Percentiles rank a stretch among this genome's conserved stretches.
These are phyloP conservation scores for Cryptoprocta ferox DNA, from an alignment of 2,797 vertebrate species.

Conservation along the genomic window DNA sequence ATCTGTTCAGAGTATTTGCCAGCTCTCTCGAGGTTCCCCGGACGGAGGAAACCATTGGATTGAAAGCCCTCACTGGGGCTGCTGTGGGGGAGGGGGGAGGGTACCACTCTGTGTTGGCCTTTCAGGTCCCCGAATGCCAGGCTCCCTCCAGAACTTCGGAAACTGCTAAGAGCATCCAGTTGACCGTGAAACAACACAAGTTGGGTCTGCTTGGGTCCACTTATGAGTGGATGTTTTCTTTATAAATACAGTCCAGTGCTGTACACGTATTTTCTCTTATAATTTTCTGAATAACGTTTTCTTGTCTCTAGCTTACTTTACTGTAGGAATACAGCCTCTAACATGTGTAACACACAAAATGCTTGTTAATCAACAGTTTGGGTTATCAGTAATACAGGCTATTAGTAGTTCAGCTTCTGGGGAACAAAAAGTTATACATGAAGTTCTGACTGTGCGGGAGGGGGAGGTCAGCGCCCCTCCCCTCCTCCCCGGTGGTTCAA, in stretches of 20 bases:
- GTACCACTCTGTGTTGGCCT: constrained; percentile 46
- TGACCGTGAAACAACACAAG: not conserved
- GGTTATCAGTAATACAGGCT: not conserved
- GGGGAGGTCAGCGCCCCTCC: not conserved
- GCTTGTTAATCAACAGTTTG: not conserved
- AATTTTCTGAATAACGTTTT: not conserved
- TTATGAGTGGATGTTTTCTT: not conserved
- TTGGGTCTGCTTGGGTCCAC: not conserved
- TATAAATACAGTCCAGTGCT: not conserved
- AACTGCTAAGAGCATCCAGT: not conserved
- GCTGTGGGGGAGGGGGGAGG: not conserved
- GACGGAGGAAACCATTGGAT: not conserved
- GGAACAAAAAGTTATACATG: not conserved
- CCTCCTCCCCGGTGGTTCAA: not conserved
- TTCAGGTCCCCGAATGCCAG: not conserved
- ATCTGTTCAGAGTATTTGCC: constrained; percentile 88
- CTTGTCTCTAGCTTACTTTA: not conserved
- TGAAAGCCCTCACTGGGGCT: not conserved
- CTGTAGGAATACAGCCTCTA: not conserved
- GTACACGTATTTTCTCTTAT: not conserved
- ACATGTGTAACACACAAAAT: not conserved
- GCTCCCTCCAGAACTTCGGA: not conserved
- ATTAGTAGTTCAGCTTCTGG: not conserved
- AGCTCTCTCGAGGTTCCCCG: constrained; percentile 82
- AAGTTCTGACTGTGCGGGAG: not conserved